Conservation (phyloP, 2,888 invertebrate genomes). For the Pyrgus malvae region DNA sequence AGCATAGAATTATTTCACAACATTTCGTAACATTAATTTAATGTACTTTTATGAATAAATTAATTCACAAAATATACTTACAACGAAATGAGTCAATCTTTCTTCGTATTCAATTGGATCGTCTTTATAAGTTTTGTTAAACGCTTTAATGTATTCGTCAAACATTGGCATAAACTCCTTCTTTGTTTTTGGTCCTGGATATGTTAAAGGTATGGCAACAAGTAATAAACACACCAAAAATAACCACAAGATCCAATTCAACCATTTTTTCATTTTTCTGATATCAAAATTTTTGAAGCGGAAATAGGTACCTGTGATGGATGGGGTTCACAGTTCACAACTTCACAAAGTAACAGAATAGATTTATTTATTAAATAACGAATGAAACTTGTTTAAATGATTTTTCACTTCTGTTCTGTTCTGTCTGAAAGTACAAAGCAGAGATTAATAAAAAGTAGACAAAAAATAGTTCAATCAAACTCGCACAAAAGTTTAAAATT, state of each 20-base stretch:
- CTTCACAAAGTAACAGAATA: too few species aligned
- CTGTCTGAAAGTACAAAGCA: too few species aligned
- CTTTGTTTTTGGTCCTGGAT: constrained; percentile 42
- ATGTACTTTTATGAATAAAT: neutral
- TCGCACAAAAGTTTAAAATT: too few species aligned
- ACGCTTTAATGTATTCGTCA: constrained; percentile 73
- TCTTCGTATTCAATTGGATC: constrained; percentile 70
- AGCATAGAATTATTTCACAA: neutral
- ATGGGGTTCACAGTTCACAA: too few species aligned
- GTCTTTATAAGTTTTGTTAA: constrained; percentile 78
- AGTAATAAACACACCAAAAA: constrained; percentile 61
- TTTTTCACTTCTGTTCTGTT: too few species aligned
- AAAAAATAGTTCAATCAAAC: too few species aligned
- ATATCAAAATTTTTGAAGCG: too few species aligned
- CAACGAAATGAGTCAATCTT: constrained; percentile 79
- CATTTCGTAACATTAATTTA: neutral
- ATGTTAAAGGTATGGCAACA: constrained; percentile 59
- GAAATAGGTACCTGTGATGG: too few species aligned
- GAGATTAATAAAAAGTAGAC: too few species aligned
- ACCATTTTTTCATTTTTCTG: constrained; percentile 68
- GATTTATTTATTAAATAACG: too few species aligned
- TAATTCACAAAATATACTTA: constrained; percentile 46
- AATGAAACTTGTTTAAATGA: too few species aligned
- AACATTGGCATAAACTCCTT: constrained; percentile 63
- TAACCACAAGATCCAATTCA: constrained; percentile 62